Conservation (phyloP, 2,797 vertebrate genomes). For the Acropternis orthonyx region DNA sequence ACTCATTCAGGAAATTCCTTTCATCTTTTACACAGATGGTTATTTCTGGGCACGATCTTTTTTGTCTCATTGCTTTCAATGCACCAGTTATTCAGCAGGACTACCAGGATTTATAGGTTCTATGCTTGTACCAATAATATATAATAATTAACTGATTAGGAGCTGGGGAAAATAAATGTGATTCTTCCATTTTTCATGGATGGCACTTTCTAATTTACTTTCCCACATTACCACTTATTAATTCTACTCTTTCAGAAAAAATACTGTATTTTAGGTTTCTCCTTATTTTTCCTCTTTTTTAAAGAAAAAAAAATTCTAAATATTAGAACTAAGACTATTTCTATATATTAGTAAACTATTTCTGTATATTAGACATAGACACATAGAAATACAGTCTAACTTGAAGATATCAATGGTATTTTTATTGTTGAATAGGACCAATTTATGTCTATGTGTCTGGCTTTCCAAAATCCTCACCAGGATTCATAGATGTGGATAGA, state of each 20-base stretch:
- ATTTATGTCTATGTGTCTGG: neutral
- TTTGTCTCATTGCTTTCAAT: neutral
- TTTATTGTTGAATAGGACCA: neutral
- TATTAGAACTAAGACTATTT: neutral
- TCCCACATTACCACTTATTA: neutral
- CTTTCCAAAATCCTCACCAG: conserved; percentile 7
- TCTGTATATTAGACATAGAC: neutral
- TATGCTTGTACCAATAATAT: neutral
- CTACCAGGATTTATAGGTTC: neutral
- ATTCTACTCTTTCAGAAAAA: neutral
- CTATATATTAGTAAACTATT: neutral
- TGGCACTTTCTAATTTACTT: neutral
- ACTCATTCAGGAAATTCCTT: neutral
- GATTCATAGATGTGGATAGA: neutral
- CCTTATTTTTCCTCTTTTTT: neutral
- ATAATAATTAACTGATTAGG: neutral
- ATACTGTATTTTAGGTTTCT: neutral
- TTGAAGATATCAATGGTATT: neutral
- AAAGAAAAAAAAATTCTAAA: neutral
- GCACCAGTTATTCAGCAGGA: neutral
- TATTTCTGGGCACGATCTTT: neutral
- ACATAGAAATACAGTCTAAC: neutral
- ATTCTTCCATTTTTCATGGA: neutral
- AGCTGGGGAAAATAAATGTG: neutral
- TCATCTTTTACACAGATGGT: neutral